Base-by-base conservation (phyloP, 2,797 vertebrate genomes). In the Orientallactaga sibirica region DNA sequence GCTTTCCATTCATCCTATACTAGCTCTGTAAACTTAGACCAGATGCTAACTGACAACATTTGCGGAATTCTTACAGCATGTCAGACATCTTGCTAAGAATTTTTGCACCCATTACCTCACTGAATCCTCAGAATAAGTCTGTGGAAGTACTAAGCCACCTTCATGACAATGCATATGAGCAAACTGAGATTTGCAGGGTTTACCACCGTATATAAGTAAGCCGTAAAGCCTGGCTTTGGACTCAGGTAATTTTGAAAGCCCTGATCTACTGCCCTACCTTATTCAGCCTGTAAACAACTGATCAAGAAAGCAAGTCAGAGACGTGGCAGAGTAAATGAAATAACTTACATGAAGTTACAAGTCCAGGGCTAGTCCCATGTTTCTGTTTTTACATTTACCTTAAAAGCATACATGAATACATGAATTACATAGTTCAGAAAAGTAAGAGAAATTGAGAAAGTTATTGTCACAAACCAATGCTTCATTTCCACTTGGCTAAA, bases 391-490 rank as follows among this genome's bases (percentile, higher is more conserved):
- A 58, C 15, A 74, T 86, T 76, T 88, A 73, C 48, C 82, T 93
- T 84, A n/a, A 68, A 90, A 93, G 19, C 78, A 70, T 16, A 92
- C 33, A 37, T 37, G 33, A 37, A 37, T 37, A 37, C 58, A 76
- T 61, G 79, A 90, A 89, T 92, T 92, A 86, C 73, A 90, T 41
- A 86, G 76, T 84, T 18, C 64, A 84, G 20, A 88, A 88, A 84
- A 25, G 88, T 78, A 90, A 94, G 29, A 96, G 76, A 88, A 84
- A 78, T 67, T 90, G 86, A 92, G n/a, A 96, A 82, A 89, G 92
- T 88, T 96, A 93, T 94, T 86, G 41, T 86, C 76, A 92, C 61
- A 73, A 48, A 81, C 52, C 52, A 94, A n/a, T 74, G 55, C 86
- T 71, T 92, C 88, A 70, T 90, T 86, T 94, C 84, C 22, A 92